Evolutionary conservation across 2,113 vertebrate species (phyloP).

Genomic region (Chinchilla lanigera): DNA sequence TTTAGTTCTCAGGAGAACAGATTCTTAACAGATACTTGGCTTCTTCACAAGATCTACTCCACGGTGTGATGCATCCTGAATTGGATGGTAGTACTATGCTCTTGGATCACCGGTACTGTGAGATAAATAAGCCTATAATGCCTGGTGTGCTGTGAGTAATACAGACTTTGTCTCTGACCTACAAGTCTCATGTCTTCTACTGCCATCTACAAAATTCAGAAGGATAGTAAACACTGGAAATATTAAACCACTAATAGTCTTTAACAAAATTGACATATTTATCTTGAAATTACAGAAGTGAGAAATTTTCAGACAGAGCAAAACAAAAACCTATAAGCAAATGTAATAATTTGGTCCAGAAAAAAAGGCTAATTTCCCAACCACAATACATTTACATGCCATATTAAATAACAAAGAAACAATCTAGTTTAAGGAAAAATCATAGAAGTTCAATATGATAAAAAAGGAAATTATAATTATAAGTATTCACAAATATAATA

Average conservation of each 20-base stretch:
- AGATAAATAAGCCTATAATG: not conserved
- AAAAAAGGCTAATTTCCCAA: not conserved
- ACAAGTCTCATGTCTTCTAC: not conserved
- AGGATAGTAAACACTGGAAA: not conserved
- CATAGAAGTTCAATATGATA: not conserved
- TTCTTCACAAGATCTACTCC: not conserved
- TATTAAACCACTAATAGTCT: not conserved
- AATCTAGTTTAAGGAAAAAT: not conserved
- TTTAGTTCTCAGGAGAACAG: not conserved
- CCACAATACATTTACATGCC: not conserved
- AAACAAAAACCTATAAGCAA: not conserved
- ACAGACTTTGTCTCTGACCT: not conserved
- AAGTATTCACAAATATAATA: not conserved
- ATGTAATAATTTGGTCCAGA: not conserved
- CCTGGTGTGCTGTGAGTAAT: not conserved
- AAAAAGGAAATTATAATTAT: not conserved
- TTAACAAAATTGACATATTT: not conserved
- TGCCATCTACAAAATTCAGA: not conserved
- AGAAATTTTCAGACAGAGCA: not conserved
- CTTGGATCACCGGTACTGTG: not conserved
- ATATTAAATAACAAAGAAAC: not conserved
- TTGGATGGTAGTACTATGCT: not conserved
- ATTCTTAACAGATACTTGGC: not conserved
- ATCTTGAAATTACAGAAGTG: not conserved
- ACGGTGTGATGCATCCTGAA: not conserved